Evolutionary conservation across 2,888 invertebrate species (phyloP), one percentile per base, ranked within the genome.

Genomic region (Plemyria rubiginata): DNA sequence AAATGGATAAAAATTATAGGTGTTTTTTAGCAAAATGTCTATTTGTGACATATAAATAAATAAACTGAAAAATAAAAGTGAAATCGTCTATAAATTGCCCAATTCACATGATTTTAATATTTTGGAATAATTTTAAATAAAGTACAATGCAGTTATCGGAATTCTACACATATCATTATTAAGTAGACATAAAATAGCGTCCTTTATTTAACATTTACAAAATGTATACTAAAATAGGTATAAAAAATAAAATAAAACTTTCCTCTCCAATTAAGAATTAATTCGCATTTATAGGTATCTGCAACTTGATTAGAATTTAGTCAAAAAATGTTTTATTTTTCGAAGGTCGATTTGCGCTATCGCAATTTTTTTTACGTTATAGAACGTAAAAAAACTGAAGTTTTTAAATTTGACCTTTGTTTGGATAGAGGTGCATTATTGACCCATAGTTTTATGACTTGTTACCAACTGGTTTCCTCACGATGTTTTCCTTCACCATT

Each of bases 21-120:
- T 36, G 50, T 52, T n/a, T 41, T 52, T 41, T 46, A 15, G 7
- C 38, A 45, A 29, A 59, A 54, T 61, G 51, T 51, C 48, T 54
- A 43, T 60, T 50, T 54, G 45, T 58, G 62, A 63, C 62, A 63
- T 63, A 59, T 59, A 58, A 49, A 57, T 54, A 13, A 29, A 46
- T 36, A 11, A 49, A 13, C 32, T 13, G 1, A 41, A 54, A 43
- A 16, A 43, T 29, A 28, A 52, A 40, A 48, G 22, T 3, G 22
- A 2, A 9, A 4, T 43, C 8, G 22, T 50, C 45, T 54, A 28
- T 29, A 51, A 6, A 57, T 56, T 22, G 13, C 13, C 36, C 32
- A 45, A 57, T 53, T 53, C 29, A 56, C 6, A 53, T 48, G 48
- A 64, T 63, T 55, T 4, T 48, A 43, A 15, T 43, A 43, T 15